A percentile compares a stretch with the other conserved stretches of the same genome.
phyloP scores from a whole-genome alignment of 2,797 vertebrate species.

The Chelmon rostratus region DNA sequence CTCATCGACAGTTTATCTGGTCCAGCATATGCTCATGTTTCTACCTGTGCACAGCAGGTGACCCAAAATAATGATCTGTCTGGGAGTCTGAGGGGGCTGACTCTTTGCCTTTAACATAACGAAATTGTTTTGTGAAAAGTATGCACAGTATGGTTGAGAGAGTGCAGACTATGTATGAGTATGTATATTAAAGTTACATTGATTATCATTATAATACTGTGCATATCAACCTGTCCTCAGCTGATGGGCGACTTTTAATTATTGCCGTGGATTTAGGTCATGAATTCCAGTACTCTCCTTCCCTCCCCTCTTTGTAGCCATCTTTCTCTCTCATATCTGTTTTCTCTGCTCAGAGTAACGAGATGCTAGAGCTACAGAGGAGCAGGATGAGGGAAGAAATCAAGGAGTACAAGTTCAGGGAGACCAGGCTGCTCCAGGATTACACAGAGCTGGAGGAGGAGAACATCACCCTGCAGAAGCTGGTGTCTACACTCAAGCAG shows the following conservation, averaged over 20 bases:
- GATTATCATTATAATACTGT: not conserved
- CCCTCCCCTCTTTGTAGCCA: not conserved
- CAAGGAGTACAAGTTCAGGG: slow-evolving; percentile 97
- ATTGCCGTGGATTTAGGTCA: not conserved
- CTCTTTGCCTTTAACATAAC: slow-evolving; percentile 32
- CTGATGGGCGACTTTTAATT: not conserved
- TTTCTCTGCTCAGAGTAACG: slow-evolving; percentile 88
- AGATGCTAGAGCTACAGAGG: slow-evolving; percentile 94
- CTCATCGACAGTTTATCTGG: slow-evolving; percentile 23
- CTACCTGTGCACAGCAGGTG: slow-evolving; percentile 18
- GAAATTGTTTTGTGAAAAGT: slow-evolving; percentile 22
- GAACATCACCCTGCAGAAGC: slow-evolving; percentile 97
- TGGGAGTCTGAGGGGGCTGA: slow-evolving; percentile 47
- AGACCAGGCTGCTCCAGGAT: slow-evolving; percentile 95
- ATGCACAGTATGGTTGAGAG: not conserved
- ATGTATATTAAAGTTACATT: not conserved
- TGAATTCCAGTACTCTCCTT: not conserved
- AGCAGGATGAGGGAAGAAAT: slow-evolving; percentile 97
- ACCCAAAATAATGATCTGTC: slow-evolving; percentile 28
- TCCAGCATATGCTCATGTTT: slow-evolving; percentile 38
- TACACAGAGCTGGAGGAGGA: slow-evolving; percentile 98
- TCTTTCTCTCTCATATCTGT: not conserved
- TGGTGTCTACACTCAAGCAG: slow-evolving; percentile 92
- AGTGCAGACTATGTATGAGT: not conserved
- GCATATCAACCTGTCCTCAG: not conserved